A percentile compares a stretch with the other conserved stretches of the same genome.
Conservation (phyloP, 1,140 invertebrate genomes). For the Caenorhabditis brenneri region DNA sequence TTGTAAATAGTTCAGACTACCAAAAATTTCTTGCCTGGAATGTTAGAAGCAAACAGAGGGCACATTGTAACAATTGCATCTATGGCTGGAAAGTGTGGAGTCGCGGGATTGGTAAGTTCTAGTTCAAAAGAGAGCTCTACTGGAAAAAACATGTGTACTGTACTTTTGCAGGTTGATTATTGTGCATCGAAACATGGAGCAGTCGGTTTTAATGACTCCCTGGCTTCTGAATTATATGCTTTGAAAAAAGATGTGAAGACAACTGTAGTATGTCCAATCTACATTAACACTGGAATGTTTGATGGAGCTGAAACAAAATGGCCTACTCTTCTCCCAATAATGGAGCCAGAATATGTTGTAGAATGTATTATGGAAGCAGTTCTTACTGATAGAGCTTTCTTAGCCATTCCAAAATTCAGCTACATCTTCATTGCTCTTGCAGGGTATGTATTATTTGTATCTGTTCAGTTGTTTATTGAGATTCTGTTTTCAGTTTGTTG, state of each 20-base stretch:
- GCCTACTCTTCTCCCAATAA: slow-evolving; percentile 80
- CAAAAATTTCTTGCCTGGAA: slow-evolving; percentile 81
- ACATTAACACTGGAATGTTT: slow-evolving; percentile 93
- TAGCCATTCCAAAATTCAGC: slow-evolving; percentile 77
- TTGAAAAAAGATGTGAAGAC: slow-evolving; percentile 75
- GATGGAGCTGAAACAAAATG: slow-evolving; percentile 79
- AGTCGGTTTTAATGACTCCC: slow-evolving; percentile 78
- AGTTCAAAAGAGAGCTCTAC: slow-evolving; percentile 92
- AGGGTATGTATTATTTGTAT: slow-evolving; percentile 76
- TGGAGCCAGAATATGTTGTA: slow-evolving; percentile 84
- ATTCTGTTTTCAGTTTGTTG: slow-evolving; percentile 88
- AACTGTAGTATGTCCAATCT: slow-evolving; percentile 88
- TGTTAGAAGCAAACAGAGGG: slow-evolving; percentile 81
- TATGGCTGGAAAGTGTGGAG: slow-evolving; percentile 84
- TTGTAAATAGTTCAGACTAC: slow-evolving; percentile 72
- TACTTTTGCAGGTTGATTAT: slow-evolving; percentile 78
- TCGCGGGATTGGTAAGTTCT: slow-evolving; percentile 85
- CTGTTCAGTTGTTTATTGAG: slow-evolving; percentile 93
- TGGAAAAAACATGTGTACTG: slow-evolving; percentile 76
- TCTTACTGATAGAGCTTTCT: slow-evolving; percentile 79
- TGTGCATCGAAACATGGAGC: slow-evolving; percentile 94
- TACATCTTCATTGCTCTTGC: slow-evolving; percentile 48
- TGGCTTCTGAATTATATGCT: slow-evolving; percentile 44
- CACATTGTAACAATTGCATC: slow-evolving; percentile 94
- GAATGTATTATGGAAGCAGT: slow-evolving; percentile 82